phyloP scores from a whole-genome alignment of 1,140 invertebrate genomes.

The Pemphigus obesinymphae region DNA sequence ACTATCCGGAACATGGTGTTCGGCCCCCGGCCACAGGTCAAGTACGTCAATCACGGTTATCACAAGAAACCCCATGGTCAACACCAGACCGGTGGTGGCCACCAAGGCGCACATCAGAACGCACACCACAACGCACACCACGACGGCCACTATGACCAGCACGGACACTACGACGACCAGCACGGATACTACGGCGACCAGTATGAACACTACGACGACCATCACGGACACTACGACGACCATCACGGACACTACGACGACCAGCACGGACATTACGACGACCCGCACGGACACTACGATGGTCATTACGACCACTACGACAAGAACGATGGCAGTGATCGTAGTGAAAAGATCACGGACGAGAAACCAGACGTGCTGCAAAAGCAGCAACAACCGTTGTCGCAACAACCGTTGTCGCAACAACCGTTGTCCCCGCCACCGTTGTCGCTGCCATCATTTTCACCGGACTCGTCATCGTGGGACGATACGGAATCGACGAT shows the following conservation, averaged over 20 bases:
- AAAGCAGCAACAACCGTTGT: neutral
- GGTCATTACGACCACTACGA: no score
- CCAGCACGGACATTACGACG: neutral
- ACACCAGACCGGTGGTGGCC: neutral
- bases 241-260: neutral
- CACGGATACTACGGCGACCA: neutral
- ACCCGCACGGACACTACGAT: neutral
- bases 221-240: no score
- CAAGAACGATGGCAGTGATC: no score
- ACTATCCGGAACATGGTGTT: slow-evolving; percentile 47
- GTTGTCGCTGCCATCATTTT: neutral
- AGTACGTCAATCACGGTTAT: slow-evolving; percentile 48
- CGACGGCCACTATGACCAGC: neutral
- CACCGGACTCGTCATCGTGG: no score
- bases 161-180: neutral
- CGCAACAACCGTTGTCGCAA: neutral
- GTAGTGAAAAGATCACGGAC: no score
- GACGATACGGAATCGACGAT: no score
- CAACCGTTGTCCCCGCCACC: neutral
- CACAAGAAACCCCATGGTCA: neutral
- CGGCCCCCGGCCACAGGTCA: slow-evolving; percentile 45
- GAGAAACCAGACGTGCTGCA: no score
- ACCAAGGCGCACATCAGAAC: no score
- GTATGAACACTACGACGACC: neutral
- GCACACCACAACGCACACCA: neutral